Conservation (phyloP, 2,113 vertebrate species). For the Archilochus colubris region DNA sequence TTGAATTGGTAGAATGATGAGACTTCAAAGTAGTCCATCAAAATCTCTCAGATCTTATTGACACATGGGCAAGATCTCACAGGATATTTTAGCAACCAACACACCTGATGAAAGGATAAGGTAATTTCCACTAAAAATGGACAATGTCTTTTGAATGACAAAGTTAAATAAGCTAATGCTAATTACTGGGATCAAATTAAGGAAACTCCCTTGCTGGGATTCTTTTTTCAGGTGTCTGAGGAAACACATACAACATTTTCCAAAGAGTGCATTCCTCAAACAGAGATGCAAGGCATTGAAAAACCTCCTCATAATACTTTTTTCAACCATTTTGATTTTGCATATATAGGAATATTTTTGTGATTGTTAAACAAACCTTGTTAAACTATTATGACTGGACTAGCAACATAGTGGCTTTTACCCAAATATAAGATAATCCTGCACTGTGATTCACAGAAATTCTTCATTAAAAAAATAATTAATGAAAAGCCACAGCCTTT, state of each 20-base stretch:
- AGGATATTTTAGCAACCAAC: neutral
- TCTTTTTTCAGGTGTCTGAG: neutral
- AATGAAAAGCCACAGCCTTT: neutral
- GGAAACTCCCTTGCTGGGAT: neutral
- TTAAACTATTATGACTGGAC: neutral
- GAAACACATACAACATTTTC: neutral
- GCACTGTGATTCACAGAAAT: neutral
- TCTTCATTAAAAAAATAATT: neutral
- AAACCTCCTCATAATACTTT: neutral
- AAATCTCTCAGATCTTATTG: neutral
- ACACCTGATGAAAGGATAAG: neutral
- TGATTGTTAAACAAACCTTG: neutral
- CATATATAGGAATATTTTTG: neutral
- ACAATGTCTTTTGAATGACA: neutral
- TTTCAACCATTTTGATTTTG: neutral
- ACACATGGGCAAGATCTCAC: neutral
- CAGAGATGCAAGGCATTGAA: neutral
- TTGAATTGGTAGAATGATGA: neutral
- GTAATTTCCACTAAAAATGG: neutral
- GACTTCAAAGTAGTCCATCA: neutral
- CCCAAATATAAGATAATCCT: neutral
- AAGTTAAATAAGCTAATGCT: fast-evolving
- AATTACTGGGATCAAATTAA: neutral
- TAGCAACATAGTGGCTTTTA: neutral
- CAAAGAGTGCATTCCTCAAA: neutral